Conservation (phyloP, 2,888 invertebrate genomes). For the Mellilla xanthometata region DNA sequence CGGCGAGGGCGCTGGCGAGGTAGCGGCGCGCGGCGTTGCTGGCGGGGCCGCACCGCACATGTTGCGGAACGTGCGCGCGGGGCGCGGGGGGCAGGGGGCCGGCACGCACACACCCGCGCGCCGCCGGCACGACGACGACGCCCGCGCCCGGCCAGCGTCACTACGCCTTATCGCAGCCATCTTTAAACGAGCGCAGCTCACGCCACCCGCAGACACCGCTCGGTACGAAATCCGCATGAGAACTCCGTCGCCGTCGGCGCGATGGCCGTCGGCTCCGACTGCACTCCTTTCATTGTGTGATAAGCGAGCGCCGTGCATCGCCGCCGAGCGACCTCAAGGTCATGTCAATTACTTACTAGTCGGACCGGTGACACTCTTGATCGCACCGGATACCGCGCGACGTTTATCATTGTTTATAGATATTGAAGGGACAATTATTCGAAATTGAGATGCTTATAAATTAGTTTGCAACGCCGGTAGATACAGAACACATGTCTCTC, state of each 20-base stretch:
- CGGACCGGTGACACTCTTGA: conserved; percentile 58
- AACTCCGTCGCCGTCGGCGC: conserved; percentile 60
- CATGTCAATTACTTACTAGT: conserved; percentile 71
- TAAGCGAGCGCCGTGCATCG: conserved; percentile 45
- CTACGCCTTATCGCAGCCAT: conserved; percentile 79
- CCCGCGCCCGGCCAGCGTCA: conserved; percentile 76
- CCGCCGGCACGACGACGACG: conserved; percentile 62
- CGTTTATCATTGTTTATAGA: conserved; percentile 23
- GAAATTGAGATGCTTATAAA: conserved; percentile 1
- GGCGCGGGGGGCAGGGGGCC: conserved; percentile 8
- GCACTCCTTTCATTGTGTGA: conserved; percentile 68
- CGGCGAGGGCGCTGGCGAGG: conserved; percentile 52
- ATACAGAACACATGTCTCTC: too few relatives aligned
- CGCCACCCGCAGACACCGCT: conserved; percentile 71
- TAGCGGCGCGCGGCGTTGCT: conserved; percentile 37
- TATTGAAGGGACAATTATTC: conserved; percentile 21
- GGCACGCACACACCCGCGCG: conserved; percentile 46
- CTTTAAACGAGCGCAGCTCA: conserved; percentile 77
- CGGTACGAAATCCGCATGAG: conserved; percentile 75
- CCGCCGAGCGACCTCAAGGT: conserved; percentile 60
- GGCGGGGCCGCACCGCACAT: conserved; percentile 39
- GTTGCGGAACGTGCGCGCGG: conserved; percentile 15
- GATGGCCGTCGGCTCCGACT: conserved; percentile 57
- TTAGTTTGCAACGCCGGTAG: too few relatives aligned
- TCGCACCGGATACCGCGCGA: conserved; percentile 34